phyloP scores from a whole-genome alignment of 2,113 vertebrate genomes.

The Onychorhynchus coronatus region DNA sequence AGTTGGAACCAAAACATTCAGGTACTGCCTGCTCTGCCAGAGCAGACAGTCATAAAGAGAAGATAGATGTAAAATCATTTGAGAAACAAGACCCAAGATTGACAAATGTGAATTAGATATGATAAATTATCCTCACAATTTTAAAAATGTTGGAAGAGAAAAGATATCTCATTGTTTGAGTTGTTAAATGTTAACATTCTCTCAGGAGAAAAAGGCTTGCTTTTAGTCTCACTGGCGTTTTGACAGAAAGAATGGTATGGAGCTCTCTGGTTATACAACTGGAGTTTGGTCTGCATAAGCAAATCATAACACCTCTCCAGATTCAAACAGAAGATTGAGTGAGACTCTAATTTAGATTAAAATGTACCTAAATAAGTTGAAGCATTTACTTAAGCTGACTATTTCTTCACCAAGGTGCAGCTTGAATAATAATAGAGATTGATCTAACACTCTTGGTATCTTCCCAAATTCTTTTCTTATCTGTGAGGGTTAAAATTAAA shows the following conservation, averaged over 20 bases:
- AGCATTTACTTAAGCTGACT: not conserved
- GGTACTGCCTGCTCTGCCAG: not conserved
- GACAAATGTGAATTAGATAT: not conserved
- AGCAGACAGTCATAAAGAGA: not conserved
- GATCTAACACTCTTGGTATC: not conserved
- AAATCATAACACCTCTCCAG: rapidly evolving
- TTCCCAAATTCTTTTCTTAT: not conserved
- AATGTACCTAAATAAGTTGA: not conserved
- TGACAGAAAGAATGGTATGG: not conserved
- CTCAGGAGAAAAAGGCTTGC: not conserved
- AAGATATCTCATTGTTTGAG: not conserved
- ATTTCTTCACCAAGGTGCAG: not conserved
- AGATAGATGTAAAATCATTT: not conserved
- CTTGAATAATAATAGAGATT: not conserved
- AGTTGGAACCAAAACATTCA: not conserved
- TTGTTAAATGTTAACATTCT: not conserved
- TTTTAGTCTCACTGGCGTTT: not conserved
- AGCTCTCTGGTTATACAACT: not conserved
- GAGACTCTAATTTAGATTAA: not conserved
- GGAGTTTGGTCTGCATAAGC: not conserved
- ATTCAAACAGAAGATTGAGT: not conserved
- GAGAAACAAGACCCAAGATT: not conserved
- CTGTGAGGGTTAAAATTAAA: not conserved
- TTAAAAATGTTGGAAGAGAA: not conserved
- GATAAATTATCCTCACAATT: not conserved